Conservation (phyloP, 1,140 invertebrate genomes). For the Pteromalus puparum region DNA sequence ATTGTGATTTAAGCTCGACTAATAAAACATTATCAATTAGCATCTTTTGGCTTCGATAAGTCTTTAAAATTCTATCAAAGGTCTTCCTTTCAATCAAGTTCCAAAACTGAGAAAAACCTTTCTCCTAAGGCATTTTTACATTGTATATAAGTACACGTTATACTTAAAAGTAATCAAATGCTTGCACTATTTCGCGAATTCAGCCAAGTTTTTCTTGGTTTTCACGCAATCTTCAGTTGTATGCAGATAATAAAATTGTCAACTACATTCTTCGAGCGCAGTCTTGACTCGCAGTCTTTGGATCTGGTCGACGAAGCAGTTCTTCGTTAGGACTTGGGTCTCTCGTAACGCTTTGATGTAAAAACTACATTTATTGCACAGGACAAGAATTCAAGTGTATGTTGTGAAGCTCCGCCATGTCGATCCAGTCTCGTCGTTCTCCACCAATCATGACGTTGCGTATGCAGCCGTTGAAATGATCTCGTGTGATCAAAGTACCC, state of each 20-base stretch:
- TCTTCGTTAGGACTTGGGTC: conserved; percentile 49
- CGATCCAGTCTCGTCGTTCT: conserved; percentile 85
- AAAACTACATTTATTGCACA: conserved; percentile 68
- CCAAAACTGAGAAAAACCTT: conserved; percentile 25
- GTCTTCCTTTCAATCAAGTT: not conserved
- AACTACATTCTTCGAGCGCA: conserved; percentile 48
- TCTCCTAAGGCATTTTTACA: not conserved
- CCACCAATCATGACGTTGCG: conserved; percentile 86
- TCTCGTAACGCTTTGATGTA: conserved; percentile 23
- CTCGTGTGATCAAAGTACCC: conserved; percentile 81
- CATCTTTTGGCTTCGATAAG: conserved; percentile 70
- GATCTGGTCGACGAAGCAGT: conserved; percentile 60
- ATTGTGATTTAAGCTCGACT: conserved; percentile 25
- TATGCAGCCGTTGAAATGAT: conserved; percentile 95
- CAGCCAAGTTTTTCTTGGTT: not conserved
- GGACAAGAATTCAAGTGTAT: conserved; percentile 92
- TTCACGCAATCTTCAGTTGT: not conserved
- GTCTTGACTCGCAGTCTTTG: conserved; percentile 67
- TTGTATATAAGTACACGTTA: not conserved
- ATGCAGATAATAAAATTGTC: conserved; percentile 16
- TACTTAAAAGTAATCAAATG: not conserved
- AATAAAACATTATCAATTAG: conserved; percentile 59
- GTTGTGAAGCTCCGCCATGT: conserved; percentile 88
- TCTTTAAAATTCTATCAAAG: conserved; percentile 55
- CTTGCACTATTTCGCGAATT: not conserved